These are phyloP conservation scores for Neuroterus valhalla DNA, from an alignment of 1,140 invertebrate genomes.

Conservation along the genomic window DNA sequence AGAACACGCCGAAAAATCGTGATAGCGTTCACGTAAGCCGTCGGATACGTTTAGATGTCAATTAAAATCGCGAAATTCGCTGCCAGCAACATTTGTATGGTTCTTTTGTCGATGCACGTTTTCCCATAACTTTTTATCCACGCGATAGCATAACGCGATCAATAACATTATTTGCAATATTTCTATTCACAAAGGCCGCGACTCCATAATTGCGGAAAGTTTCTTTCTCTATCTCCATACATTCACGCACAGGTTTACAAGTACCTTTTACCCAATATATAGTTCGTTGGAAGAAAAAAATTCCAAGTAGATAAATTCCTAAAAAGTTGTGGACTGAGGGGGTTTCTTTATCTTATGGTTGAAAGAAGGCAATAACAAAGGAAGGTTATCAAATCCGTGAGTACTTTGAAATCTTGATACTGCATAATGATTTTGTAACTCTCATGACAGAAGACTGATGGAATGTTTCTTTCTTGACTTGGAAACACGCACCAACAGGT, in stretches of 20 bases:
- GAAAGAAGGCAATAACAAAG: too few relatives aligned
- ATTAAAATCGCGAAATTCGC: constrained; percentile 28
- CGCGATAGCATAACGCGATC: neutral
- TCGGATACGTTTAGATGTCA: constrained; percentile 27
- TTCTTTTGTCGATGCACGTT: constrained; percentile 2
- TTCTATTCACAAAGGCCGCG: neutral
- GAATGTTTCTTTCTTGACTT: neutral
- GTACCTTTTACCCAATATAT: neutral
- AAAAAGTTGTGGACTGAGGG: too few relatives aligned
- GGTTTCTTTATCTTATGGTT: too few relatives aligned
- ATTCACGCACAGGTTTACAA: neutral
- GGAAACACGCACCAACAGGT: neutral
- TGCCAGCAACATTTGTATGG: neutral
- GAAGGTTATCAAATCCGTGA: too few relatives aligned
- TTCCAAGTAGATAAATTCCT: too few relatives aligned
- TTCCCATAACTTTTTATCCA: constrained; percentile 16
- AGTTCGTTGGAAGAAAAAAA: too few relatives aligned
- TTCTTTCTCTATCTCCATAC: neutral
- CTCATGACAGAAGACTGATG: too few relatives aligned
- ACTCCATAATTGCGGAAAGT: neutral
- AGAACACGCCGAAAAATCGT: neutral
- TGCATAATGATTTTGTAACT: too few relatives aligned
- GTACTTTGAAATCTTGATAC: too few relatives aligned
- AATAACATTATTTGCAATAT: constrained; percentile 26
- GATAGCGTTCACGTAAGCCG: constrained; percentile 25